A percentile compares a stretch with the other conserved stretches of the same genome.
These are phyloP conservation scores for Crocidura indochinensis DNA, from an alignment of 2,797 vertebrate species.

Conservation along the genomic window DNA sequence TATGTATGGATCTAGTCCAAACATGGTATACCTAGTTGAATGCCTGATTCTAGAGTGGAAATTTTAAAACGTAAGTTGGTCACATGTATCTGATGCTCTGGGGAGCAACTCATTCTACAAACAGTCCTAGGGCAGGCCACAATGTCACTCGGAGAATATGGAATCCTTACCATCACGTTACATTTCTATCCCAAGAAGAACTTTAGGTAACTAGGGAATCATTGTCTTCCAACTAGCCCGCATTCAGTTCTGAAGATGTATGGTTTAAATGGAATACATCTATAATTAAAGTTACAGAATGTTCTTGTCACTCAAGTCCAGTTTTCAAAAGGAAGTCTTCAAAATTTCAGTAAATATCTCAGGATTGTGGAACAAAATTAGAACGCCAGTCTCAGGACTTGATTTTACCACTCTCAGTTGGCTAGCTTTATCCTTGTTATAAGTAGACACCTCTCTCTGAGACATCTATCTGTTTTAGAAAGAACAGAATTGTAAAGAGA, in stretches of 20 bases:
- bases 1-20: neutral
- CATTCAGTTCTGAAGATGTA: neutral
- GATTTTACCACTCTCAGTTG: neutral
- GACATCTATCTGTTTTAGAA: neutral
- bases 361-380: slow-evolving; percentile 2
- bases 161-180: neutral
- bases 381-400: neutral
- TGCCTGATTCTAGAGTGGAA: neutral
- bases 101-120: neutral
- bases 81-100: neutral
- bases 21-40: neutral
- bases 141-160: neutral
- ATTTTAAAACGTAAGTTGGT: neutral
- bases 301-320: neutral
- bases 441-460: neutral
- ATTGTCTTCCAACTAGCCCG: neutral
- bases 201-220: neutral
- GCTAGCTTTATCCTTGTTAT: neutral
- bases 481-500: neutral
- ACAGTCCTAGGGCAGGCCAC: neutral
- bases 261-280: neutral
- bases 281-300: too few species aligned
- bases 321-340: neutral
- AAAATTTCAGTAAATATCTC: neutral
- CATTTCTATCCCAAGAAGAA: neutral